phyloP scores from a whole-genome alignment of 2,888 invertebrate species.

The Clusia tigrina region DNA sequence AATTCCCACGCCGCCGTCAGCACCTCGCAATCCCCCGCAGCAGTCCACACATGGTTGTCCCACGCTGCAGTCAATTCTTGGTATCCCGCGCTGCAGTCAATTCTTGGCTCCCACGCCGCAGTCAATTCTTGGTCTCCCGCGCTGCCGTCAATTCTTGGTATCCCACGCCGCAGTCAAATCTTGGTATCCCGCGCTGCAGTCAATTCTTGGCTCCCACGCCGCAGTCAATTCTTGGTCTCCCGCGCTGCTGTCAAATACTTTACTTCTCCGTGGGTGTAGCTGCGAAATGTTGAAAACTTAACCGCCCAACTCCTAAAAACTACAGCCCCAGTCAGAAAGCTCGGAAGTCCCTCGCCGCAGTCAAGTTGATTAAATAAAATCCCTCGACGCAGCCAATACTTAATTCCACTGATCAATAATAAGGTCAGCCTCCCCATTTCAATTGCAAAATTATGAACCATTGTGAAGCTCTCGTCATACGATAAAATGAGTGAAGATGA shows the following conservation, averaged over 20 bases:
- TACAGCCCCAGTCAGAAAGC: no score
- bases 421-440: no score
- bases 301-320: no score
- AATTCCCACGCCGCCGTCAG: conserved; percentile 17
- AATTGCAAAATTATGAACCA: no score
- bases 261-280: background rate
- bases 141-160: conserved; percentile 42
- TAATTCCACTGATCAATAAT: no score
- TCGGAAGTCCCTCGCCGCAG: background rate
- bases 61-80: conserved; percentile 43
- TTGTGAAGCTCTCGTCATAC: no score
- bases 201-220: conserved; percentile 28
- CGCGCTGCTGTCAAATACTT: conserved; percentile 18
- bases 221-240: conserved; percentile 28
- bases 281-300: no score
- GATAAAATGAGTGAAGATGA: no score
- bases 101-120: conserved; percentile 22
- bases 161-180: conserved; percentile 39
- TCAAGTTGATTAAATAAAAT: no score
- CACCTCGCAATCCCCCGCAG: conserved; percentile 28
- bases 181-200: conserved; percentile 27
- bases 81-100: conserved; percentile 44
- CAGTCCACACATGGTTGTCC: conserved; percentile 32
- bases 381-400: no score
- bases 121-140: conserved; percentile 44